Evolutionary conservation across 2,888 invertebrate genomes (phyloP).

Genomic region (Harpalus rubripes): DNA sequence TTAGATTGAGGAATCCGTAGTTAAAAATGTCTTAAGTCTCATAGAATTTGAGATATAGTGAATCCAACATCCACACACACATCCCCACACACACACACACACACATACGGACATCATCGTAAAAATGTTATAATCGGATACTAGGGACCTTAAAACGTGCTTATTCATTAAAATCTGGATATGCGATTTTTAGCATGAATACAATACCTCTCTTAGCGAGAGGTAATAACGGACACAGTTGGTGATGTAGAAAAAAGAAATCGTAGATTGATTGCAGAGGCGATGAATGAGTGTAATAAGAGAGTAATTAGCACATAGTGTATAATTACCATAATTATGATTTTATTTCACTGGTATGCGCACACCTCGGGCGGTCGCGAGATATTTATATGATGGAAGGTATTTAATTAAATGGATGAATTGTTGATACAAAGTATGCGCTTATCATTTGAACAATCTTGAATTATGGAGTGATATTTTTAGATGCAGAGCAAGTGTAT

Average conservation of each 20-base stretch:
- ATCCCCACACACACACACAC: too few species aligned
- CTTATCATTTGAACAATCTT: constrained; percentile 19
- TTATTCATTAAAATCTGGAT: too few species aligned
- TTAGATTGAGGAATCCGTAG: too few species aligned
- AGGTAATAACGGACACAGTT: constrained; percentile 14
- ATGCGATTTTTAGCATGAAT: too few species aligned
- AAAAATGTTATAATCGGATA: too few species aligned
- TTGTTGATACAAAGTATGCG: constrained; percentile 15
- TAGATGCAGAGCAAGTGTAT: too few species aligned
- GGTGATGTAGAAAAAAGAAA: constrained; percentile 29
- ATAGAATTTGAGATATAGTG: too few species aligned
- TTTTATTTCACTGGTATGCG: constrained; percentile 59
- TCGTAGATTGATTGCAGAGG: constrained; percentile 42
- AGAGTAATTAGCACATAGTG: constrained; percentile 59
- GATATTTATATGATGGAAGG: constrained; percentile 49
- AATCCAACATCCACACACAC: too few species aligned
- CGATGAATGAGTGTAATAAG: constrained; percentile 60
- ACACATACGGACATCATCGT: too few species aligned
- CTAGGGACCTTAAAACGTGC: too few species aligned
- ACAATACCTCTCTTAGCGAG: too few species aligned
- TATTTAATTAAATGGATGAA: constrained; percentile 38
- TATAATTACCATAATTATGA: constrained; percentile 63
- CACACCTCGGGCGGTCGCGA: constrained; percentile 44
- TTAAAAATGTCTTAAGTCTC: too few species aligned
- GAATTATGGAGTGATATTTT: background rate